Evolutionary conservation across 2,797 vertebrate species (phyloP).

Genomic region (Falco novaeseelandiae): DNA sequence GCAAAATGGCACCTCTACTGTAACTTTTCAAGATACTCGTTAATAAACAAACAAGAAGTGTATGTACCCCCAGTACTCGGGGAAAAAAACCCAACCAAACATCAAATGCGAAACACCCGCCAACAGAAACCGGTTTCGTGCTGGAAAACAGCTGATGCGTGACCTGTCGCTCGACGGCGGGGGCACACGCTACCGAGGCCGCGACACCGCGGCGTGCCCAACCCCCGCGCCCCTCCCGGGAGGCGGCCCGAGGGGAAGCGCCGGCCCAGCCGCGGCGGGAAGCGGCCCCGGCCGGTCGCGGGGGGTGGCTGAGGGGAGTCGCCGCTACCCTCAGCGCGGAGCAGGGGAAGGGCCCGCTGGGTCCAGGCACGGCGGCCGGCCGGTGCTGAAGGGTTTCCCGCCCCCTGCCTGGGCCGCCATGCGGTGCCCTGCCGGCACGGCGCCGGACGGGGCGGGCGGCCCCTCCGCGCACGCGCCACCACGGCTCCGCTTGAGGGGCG

Average conservation of each 20-base stretch:
- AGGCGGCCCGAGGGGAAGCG: neutral
- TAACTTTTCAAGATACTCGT: too few species aligned
- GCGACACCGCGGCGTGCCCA: accelerated
- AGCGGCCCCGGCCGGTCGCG: too few species aligned
- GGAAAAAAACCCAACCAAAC: too few species aligned
- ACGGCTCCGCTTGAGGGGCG: neutral
- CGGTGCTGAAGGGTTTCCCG: accelerated
- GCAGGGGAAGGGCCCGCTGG: accelerated
- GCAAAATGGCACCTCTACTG: neutral
- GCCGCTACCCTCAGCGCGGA: accelerated
- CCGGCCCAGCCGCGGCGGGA: too few species aligned
- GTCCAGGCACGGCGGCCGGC: accelerated
- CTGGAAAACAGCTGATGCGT: too few species aligned
- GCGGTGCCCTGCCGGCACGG: accelerated
- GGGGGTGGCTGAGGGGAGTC: accelerated
- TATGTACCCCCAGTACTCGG: too few species aligned
- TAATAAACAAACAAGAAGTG: neutral
- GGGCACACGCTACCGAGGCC: too few species aligned
- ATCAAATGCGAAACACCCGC: too few species aligned
- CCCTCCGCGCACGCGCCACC: neutral
- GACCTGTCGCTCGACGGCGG: too few species aligned
- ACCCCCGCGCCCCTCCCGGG: neutral
- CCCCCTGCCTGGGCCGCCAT: accelerated
- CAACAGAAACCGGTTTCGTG: too few species aligned
- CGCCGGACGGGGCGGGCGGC: accelerated